Percentiles rank a stretch among this genome's conserved stretches.
Conservation (phyloP, 2,888 invertebrate genomes). For the Brachylomia viminalis region DNA sequence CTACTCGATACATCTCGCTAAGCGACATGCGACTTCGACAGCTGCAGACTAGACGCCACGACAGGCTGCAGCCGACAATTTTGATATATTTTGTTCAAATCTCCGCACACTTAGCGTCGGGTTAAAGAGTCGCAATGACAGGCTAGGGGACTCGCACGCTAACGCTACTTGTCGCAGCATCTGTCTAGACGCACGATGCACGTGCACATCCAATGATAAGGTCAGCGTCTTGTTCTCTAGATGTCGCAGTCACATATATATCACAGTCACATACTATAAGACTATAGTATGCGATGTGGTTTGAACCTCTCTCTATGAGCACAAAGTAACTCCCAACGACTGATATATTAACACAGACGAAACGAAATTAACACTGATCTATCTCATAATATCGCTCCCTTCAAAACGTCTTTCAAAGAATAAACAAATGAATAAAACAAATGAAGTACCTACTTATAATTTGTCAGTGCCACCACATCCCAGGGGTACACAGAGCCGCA, state of each 20-base stretch:
- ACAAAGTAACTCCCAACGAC: background rate
- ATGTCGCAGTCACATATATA: background rate
- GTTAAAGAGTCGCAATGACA: no score
- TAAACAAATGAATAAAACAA: constrained; percentile 20
- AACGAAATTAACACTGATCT: background rate
- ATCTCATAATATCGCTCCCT: background rate
- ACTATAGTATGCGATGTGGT: background rate
- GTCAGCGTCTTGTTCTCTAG: background rate
- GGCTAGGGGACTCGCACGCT: no score
- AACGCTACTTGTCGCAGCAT: background rate
- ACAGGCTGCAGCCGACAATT: no score
- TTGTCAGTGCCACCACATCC: constrained; percentile 16
- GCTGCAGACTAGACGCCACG: no score
- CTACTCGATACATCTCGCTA: no score
- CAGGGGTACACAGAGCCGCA: constrained; percentile 30
- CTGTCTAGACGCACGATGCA: background rate
- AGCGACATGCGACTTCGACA: no score
- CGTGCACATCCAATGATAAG: background rate
- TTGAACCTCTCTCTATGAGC: background rate
- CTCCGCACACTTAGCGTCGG: no score
- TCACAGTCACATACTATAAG: background rate
- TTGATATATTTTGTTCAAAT: no score
- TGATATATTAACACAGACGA: background rate
- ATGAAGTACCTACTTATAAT: constrained; percentile 26
- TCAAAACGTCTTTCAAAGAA: constrained; percentile 2